phyloP scores from a whole-genome alignment of 2,888 invertebrate genomes.

The Frankliniella intonsa region DNA sequence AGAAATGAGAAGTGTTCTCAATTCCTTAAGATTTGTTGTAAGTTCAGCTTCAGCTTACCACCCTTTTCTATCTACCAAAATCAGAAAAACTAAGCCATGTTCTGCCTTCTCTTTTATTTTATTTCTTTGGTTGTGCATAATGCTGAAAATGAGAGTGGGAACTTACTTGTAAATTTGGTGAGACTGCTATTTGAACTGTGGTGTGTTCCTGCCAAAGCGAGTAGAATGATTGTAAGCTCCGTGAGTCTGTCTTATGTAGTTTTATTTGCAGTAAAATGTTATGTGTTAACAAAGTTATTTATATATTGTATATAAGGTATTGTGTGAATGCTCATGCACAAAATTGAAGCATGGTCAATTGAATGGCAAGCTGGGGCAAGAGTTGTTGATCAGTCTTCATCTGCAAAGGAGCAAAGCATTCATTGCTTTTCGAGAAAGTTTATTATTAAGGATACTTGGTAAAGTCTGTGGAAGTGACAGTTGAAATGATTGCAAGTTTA shows the following conservation, averaged over 20 bases:
- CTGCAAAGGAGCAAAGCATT: not conserved
- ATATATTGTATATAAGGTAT: not conserved
- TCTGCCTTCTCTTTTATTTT: not conserved
- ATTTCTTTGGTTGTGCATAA: not conserved
- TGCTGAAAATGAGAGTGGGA: not conserved
- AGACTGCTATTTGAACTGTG: not conserved
- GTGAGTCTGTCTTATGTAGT: conserved; percentile 1
- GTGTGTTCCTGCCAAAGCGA: conserved; percentile 8
- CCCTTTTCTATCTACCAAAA: not conserved
- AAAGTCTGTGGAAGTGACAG: not conserved
- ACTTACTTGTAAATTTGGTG: not conserved
- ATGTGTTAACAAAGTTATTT: not conserved
- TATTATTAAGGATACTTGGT: not conserved
- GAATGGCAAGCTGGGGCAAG: not conserved
- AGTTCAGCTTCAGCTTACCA: not conserved
- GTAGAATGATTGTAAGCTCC: not conserved
- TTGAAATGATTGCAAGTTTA: not conserved
- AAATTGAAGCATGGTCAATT: not conserved
- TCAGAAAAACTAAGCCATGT: not conserved
- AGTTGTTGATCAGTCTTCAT: not conserved
- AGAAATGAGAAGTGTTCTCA: not conserved
- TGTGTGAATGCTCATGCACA: not conserved
- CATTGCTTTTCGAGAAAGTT: not conserved
- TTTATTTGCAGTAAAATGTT: not conserved
- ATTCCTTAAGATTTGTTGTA: not conserved